Conservation (phyloP, 2,113 vertebrate species). For the Dinomys branickii region DNA sequence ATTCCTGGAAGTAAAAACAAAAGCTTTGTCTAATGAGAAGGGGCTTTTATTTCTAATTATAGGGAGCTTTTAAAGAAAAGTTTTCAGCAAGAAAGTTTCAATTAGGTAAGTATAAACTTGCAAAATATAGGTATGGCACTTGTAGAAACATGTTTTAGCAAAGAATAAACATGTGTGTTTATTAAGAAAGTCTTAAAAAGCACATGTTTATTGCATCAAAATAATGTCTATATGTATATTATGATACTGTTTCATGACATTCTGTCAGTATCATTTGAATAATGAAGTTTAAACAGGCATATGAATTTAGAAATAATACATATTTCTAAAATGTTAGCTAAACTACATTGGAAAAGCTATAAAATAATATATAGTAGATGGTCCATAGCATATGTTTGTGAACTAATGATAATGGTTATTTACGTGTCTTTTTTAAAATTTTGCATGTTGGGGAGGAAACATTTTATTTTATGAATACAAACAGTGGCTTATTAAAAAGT, state of each 20-base stretch:
- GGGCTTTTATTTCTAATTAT: slow-evolving; percentile 69
- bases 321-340: slow-evolving; percentile 99
- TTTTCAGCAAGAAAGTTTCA: slow-evolving; percentile 61
- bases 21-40: slow-evolving; percentile 67
- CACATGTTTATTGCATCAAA: slow-evolving; percentile 99
- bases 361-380: slow-evolving; percentile 98
- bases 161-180: slow-evolving; percentile 99
- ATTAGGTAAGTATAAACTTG: slow-evolving; percentile 83
- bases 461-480: slow-evolving; percentile 88
- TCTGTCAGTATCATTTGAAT: slow-evolving; percentile 99
- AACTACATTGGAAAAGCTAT: slow-evolving; percentile 95
- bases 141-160: slow-evolving; percentile 99
- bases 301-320: slow-evolving; percentile 98
- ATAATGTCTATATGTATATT: slow-evolving; percentile 99
- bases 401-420: slow-evolving; percentile 98
- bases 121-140: slow-evolving; percentile 99
- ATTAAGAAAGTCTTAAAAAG: slow-evolving; percentile 97
- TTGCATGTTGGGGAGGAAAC: slow-evolving; percentile 87
- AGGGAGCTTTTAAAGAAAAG: slow-evolving; percentile 45
- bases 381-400: slow-evolving; percentile 96
- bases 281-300: slow-evolving; percentile 99
- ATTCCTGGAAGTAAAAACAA: slow-evolving; percentile 71
- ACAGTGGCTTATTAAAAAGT: slow-evolving; percentile 87
- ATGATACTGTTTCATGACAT: slow-evolving; percentile 99
- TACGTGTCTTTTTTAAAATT: slow-evolving; percentile 90